Conservation (phyloP, 2,113 vertebrate species). For the Melozone crissalis region DNA sequence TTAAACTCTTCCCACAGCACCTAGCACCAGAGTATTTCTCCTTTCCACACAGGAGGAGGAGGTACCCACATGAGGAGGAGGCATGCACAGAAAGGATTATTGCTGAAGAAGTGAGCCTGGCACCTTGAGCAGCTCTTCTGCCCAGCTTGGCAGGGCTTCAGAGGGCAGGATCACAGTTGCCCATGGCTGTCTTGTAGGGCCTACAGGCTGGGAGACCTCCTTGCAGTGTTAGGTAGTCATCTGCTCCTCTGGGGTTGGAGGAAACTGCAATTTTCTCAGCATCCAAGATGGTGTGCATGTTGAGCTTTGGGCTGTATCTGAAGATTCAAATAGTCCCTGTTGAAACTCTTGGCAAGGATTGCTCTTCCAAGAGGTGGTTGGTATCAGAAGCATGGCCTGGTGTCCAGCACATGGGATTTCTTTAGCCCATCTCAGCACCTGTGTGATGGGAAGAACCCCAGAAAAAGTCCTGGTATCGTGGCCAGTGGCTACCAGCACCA, state of each 20-base stretch:
- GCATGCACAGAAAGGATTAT: conserved; percentile 55
- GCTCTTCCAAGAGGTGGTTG: not conserved
- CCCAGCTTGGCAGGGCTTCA: not conserved
- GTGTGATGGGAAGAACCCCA: not conserved
- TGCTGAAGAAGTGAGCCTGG: conserved; percentile 56
- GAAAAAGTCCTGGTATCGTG: not conserved
- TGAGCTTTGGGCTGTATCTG: not conserved
- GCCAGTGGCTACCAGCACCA: rapidly evolving
- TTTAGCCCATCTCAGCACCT: not conserved
- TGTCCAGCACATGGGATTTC: not conserved
- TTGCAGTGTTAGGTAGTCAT: not conserved
- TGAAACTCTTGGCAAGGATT: not conserved
- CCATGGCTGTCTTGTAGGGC: not conserved
- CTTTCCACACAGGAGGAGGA: not conserved
- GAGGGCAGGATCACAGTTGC: not conserved
- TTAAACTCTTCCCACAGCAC: conserved; percentile 62
- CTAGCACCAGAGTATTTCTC: not conserved
- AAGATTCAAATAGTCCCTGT: not conserved
- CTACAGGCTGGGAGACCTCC: not conserved
- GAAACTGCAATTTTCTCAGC: rapidly evolving
- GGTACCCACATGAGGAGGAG: conserved; percentile 8
- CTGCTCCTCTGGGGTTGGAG: not conserved
- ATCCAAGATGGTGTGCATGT: rapidly evolving
- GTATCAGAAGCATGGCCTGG: not conserved
- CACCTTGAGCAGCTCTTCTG: not conserved